Conservation (phyloP, 92 coral and sea anemone species). For the Muricea muricata region DNA sequence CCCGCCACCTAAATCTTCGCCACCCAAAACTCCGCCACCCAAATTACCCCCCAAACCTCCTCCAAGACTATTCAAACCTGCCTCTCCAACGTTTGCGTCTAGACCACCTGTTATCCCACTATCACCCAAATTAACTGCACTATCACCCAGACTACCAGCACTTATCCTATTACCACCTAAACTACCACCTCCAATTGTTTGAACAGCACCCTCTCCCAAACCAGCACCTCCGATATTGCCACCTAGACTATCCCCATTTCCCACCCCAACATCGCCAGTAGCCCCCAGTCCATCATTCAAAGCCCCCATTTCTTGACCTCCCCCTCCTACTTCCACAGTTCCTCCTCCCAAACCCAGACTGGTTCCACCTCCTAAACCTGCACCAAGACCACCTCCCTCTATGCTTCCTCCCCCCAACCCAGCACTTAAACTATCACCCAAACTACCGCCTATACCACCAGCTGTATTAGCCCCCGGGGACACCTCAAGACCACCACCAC, state of each 20-base stretch:
- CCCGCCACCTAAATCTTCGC: neutral
- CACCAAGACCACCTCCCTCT: neutral
- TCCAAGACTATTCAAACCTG: neutral
- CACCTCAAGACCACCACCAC: neutral
- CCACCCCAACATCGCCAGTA: neutral
- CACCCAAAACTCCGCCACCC: no score
- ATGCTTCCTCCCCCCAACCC: neutral
- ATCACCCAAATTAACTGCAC: neutral
- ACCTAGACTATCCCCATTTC: neutral
- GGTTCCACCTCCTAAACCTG: neutral
- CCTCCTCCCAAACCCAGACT: neutral
- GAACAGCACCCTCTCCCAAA: neutral
- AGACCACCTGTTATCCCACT: neutral
- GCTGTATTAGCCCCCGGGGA: neutral
- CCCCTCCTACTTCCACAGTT: neutral
- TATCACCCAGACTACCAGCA: conserved; percentile 11
- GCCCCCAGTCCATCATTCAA: neutral
- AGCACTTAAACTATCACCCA: neutral
- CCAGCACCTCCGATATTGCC: conserved; percentile 13
- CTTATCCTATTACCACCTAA: neutral
- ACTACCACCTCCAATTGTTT: neutral
- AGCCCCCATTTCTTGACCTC: neutral
- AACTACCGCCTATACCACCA: neutral
- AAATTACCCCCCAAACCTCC: neutral
- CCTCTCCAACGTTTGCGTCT: conserved; percentile 12